Conservation (phyloP, 53 echinoderm and acorn worm species). For the Echinarachnius parma region DNA sequence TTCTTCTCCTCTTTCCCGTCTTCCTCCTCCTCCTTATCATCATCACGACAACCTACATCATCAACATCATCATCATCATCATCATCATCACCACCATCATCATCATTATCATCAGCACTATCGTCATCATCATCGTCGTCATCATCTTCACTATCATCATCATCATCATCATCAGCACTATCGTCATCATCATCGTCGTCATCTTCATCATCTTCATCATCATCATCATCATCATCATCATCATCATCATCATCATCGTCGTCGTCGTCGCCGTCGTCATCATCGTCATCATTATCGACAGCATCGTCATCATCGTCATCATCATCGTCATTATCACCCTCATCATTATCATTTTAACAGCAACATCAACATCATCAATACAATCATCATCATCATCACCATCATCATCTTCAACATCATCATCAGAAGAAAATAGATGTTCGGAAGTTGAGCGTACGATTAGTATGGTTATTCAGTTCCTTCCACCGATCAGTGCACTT, state of each 20-base stretch:
- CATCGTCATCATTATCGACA: no score
- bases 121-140: constrained; percentile 28
- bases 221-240: no score
- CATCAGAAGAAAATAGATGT: no score
- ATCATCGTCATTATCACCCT: background rate
- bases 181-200: constrained; percentile 8
- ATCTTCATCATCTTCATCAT: background rate
- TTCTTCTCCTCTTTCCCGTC: no score
- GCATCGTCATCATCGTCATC: no score
- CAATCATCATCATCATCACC: background rate
- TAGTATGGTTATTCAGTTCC: no score
- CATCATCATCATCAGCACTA: constrained; percentile 2
- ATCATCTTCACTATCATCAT: constrained; percentile 1
- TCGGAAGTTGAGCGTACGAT: no score
- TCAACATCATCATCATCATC: background rate
- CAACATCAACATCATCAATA: background rate
- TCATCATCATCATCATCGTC: no score
- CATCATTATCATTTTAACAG: background rate
- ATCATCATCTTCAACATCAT: background rate
- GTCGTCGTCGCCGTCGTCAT: no score
- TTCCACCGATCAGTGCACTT: no score
- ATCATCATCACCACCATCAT: constrained; percentile 7
- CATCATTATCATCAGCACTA: constrained; percentile 24
- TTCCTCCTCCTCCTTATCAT: no score
- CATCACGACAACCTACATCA: no score